Evolutionary conservation across 2,888 invertebrate species (phyloP).

Genomic region (Pollenia labialis): DNA sequence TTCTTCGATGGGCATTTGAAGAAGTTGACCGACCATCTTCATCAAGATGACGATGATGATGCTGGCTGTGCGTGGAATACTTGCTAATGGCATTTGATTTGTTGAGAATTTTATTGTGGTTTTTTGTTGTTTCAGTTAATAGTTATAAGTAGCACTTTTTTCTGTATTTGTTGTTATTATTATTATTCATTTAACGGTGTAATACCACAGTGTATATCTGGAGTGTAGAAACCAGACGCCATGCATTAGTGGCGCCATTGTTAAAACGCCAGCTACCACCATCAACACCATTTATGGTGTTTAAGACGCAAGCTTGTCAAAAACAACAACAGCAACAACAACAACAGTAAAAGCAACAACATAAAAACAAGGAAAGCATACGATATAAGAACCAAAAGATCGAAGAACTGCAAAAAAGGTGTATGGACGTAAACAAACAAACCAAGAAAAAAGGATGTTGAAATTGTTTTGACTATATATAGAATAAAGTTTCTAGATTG

Average conservation of each 20-base stretch:
- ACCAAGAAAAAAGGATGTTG: slow-evolving; percentile 58
- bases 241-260: slow-evolving; percentile 71
- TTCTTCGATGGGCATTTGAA: slow-evolving; percentile 3
- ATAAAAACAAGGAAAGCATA: slow-evolving; percentile 6
- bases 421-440: slow-evolving; percentile 33
- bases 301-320: slow-evolving; percentile 71
- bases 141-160: slow-evolving; percentile 40
- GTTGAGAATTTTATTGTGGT: slow-evolving; percentile 46
- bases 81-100: slow-evolving; percentile 63
- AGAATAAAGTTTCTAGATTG: slow-evolving; percentile 65
- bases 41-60: slow-evolving; percentile 1
- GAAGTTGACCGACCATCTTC: not conserved
- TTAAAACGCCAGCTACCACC: slow-evolving; percentile 72
- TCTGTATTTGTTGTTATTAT: slow-evolving; percentile 39
- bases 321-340: slow-evolving; percentile 36
- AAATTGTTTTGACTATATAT: slow-evolving; percentile 67
- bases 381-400: slow-evolving; percentile 35
- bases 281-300: slow-evolving; percentile 72
- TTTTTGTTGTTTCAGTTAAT: slow-evolving; percentile 50
- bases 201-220: slow-evolving; percentile 66
- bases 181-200: slow-evolving; percentile 71
- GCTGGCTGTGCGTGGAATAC: slow-evolving; percentile 64
- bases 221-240: slow-evolving; percentile 71
- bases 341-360: slow-evolving; percentile 1
- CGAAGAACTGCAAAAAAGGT: slow-evolving; percentile 40